A percentile compares a stretch with the other conserved stretches of the same genome.
phyloP scores from a whole-genome alignment of 2,888 invertebrate genomes.

The Eledona agricola region DNA sequence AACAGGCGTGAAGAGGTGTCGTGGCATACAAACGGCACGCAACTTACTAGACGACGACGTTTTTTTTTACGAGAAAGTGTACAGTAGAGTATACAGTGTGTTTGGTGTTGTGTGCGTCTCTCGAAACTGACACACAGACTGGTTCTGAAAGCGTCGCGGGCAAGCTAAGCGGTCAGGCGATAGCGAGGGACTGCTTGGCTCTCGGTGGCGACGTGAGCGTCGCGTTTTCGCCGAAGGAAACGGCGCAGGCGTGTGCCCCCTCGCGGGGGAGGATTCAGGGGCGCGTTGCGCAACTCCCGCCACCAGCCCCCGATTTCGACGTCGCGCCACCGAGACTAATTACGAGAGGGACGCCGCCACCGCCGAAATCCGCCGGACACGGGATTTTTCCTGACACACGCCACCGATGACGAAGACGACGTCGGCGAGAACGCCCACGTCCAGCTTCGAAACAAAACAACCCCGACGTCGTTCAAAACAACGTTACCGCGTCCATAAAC shows the following conservation, averaged over 20 bases:
- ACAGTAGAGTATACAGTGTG: constrained; percentile 30
- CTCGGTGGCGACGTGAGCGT: constrained; percentile 60
- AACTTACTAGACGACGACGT: constrained; percentile 21
- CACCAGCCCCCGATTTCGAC: constrained; percentile 45
- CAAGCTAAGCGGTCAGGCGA: constrained; percentile 64
- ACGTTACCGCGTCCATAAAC: too few species aligned
- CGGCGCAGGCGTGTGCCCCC: constrained; percentile 45
- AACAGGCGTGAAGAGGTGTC: constrained; percentile 17
- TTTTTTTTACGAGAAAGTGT: constrained; percentile 12
- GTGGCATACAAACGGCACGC: constrained; percentile 29
- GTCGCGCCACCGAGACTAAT: constrained; percentile 44
- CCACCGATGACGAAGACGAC: constrained; percentile 3
- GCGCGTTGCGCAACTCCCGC: constrained; percentile 58
- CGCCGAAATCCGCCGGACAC: constrained; percentile 11
- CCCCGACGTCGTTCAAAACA: not conserved
- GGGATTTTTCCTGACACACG: constrained; percentile 18
- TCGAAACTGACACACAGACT: constrained; percentile 62
- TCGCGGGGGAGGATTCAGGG: constrained; percentile 40
- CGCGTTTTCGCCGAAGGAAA: constrained; percentile 50
- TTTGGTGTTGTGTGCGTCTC: constrained; percentile 55
- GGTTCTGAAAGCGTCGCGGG: constrained; percentile 62
- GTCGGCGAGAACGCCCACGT: constrained; percentile 12
- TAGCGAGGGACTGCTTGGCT: constrained; percentile 61
- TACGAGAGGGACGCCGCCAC: constrained; percentile 40
- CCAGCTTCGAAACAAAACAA: constrained; percentile 1